These are phyloP conservation scores for Falco punctatus DNA, from an alignment of 2,113 vertebrate species.

Conservation along the genomic window DNA sequence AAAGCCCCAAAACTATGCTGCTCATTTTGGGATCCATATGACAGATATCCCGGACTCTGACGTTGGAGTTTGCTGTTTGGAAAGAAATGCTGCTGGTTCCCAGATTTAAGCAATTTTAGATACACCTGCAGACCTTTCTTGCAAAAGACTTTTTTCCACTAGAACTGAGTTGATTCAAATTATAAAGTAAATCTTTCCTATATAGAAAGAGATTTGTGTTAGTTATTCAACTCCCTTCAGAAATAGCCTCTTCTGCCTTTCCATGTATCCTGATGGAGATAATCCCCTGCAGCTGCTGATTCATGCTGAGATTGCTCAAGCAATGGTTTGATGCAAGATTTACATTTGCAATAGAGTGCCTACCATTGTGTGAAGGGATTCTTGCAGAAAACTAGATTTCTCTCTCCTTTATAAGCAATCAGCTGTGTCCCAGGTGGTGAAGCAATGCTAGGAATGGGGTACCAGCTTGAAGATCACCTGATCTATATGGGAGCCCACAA, in stretches of 20 bases:
- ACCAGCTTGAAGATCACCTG: slow-evolving; percentile 13
- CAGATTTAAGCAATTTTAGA: neutral
- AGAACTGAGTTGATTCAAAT: neutral
- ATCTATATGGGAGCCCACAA: neutral
- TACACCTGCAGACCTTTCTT: neutral
- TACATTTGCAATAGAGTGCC: slow-evolving; percentile 12
- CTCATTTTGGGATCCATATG: neutral
- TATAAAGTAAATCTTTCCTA: neutral
- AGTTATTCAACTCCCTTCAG: neutral
- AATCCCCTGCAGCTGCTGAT: slow-evolving; percentile 50
- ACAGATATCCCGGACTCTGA: neutral
- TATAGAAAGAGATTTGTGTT: neutral
- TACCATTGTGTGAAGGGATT: slow-evolving; percentile 6
- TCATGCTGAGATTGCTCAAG: slow-evolving; percentile 49
- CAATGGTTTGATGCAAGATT: neutral
- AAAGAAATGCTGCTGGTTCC: neutral
- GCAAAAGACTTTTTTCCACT: neutral
- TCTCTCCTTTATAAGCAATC: neutral
- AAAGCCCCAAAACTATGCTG: neutral
- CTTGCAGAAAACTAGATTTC: slow-evolving; percentile 30
- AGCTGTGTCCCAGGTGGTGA: neutral
- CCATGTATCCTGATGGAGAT: neutral
- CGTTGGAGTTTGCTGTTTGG: neutral
- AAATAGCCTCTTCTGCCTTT: slow-evolving; percentile 5
- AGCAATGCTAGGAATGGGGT: neutral